Conservation (phyloP, 2,888 invertebrate genomes). For the Meteorus cinctellus region DNA sequence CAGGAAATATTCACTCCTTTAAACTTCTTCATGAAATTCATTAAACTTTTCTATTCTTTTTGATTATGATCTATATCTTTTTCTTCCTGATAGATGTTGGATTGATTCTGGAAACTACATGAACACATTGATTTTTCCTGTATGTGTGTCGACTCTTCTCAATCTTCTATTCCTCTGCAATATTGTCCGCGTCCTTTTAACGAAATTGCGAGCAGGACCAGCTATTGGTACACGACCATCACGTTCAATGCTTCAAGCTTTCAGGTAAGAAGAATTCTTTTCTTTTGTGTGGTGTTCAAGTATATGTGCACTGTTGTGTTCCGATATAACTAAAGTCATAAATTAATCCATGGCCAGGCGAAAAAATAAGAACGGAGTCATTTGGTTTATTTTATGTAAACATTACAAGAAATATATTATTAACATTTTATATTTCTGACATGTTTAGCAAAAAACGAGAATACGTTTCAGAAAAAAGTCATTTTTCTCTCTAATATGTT, state of each 20-base stretch:
- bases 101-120: slow-evolving; percentile 83
- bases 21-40: no score
- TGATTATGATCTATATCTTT: neutral
- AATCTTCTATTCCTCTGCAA: slow-evolving; percentile 91
- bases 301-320: neutral
- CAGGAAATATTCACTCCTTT: no score
- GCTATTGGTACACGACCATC: slow-evolving; percentile 79
- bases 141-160: slow-evolving; percentile 85
- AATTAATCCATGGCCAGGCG: no score
- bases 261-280: slow-evolving; percentile 75
- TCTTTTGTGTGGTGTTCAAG: neutral
- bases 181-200: slow-evolving; percentile 89
- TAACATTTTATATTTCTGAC: no score
- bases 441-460: no score
- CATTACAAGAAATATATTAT: no score
- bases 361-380: no score
- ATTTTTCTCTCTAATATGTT: no score
- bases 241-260: slow-evolving; percentile 84
- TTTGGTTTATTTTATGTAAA: no score
- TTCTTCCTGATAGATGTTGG: slow-evolving; percentile 79
- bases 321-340: neutral
- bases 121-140: slow-evolving; percentile 85
- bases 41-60: no score
- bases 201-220: slow-evolving; percentile 86
- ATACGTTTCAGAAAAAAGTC: no score